phyloP scores from a whole-genome alignment of 2,113 vertebrate genomes.

The Amphiprion ocellaris region DNA sequence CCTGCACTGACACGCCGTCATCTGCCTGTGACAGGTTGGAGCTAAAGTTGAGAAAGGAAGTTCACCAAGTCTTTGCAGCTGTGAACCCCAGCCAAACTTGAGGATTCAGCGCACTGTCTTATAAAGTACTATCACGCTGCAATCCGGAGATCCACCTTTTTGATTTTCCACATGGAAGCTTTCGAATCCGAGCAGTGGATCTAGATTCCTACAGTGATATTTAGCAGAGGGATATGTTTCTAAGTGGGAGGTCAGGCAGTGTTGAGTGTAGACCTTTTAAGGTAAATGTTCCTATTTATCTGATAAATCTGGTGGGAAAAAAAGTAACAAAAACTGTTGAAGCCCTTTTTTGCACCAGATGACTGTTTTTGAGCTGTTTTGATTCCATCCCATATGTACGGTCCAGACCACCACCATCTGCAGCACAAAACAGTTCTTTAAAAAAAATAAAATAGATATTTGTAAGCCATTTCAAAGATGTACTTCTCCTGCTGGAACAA shows the following conservation, averaged over 20 bases:
- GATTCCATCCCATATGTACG: no score
- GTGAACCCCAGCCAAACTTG: no score
- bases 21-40: constrained; percentile 18
- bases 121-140: neutral
- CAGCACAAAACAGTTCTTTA: neutral
- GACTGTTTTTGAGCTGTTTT: neutral
- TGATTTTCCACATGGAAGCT: constrained; percentile 45
- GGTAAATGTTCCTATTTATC: neutral
- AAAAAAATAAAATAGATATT: neutral
- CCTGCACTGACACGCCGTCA: constrained; percentile 13
- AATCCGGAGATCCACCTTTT: constrained; percentile 10
- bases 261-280: neutral
- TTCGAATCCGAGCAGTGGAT: neutral
- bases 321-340: no score
- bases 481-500: neutral
- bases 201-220: constrained; percentile 25
- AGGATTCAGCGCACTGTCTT: neutral
- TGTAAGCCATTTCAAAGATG: no score
- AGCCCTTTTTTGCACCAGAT: no score
- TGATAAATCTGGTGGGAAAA: neutral
- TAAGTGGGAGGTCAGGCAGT: constrained; percentile 1
- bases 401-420: no score
- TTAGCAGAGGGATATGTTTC: constrained; percentile 6
- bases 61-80: no score
- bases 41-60: neutral